Evolutionary conservation across 2,797 vertebrate genomes (phyloP), one percentile per base, ranked within the genome.

Genomic region (Lycodopsis pacificus): DNA sequence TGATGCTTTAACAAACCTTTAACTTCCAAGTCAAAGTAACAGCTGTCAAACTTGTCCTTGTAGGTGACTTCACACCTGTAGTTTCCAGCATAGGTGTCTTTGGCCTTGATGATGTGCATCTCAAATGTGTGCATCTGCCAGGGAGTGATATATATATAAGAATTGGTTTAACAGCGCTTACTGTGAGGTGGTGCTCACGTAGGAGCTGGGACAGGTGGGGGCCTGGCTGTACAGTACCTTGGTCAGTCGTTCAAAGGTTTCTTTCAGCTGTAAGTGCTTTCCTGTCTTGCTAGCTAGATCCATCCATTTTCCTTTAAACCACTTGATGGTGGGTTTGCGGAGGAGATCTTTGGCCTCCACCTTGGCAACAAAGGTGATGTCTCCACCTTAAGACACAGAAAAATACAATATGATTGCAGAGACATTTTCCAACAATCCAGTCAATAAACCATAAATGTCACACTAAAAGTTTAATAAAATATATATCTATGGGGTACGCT

Each of bases 241-340:
- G 30, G 93, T 95, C 0, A 95, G 62, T 48, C 98, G 96, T 65
- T 99, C 98, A 42, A 99, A 99, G 57, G 95, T 97, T 83, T 99
- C 98, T 86, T 99, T 99, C 64, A 99, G 95, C 89, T 99, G 98
- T 14, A 99, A 90, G 77, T 99, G 98, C 78, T 99, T 99, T 54
- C 98, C 98, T 0, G 97, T 99, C 94, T 99, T 99, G 93, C 98
- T 99, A 82, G 98, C 98, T 79, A 99, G 92, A 80, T 99, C 98
- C 98, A 99, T 98, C 98, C 98, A 99, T 94, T 99, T 99, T 7
- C 98, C 98, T 92, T 99, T 99, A 79, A 99, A 97, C 98, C 98
- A 99, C 77, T 99, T 99, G 57, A 98, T 57, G 0, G 96, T 95
- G 54, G 98, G 98, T 89, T 99, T 99, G 49, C 98, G 96, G 48